Evolutionary conservation across 2,113 vertebrate genomes (phyloP).

Genomic region (Myiagra hebetior): DNA sequence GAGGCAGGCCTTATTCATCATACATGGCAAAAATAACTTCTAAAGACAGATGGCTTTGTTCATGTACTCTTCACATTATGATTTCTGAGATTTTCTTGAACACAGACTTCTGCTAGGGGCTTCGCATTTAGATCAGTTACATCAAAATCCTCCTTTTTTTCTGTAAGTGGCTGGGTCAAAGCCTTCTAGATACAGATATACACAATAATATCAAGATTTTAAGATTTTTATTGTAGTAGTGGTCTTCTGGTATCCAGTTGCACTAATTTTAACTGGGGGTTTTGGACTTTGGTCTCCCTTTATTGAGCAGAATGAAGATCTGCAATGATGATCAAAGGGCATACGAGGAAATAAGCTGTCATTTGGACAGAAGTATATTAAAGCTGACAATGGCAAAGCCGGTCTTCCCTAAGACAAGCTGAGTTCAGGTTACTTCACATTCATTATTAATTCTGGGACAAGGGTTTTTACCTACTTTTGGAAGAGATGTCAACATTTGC

Average conservation of each 20-base stretch:
- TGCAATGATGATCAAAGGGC: constrained; percentile 71
- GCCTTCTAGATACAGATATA: constrained; percentile 70
- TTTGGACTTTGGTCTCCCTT: constrained; percentile 48
- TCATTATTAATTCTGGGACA: constrained; percentile 53
- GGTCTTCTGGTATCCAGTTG: constrained; percentile 28
- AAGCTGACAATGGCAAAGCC: constrained; percentile 71
- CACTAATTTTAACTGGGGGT: neutral
- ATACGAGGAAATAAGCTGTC: constrained; percentile 71
- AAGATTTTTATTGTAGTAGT: constrained; percentile 20
- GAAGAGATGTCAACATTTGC: constrained; percentile 70
- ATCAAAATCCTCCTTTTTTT: constrained; percentile 57
- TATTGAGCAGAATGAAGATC: constrained; percentile 66
- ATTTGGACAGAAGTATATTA: constrained; percentile 69
- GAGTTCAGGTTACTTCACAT: constrained; percentile 76
- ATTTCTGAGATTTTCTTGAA: neutral
- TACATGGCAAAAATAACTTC: neutral
- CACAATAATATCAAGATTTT: constrained; percentile 33
- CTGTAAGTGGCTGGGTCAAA: constrained; percentile 66
- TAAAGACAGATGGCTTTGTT: constrained; percentile 40
- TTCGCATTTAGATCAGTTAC: constrained; percentile 66
- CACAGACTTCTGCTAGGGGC: neutral
- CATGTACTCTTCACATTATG: neutral
- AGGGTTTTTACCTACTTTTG: constrained; percentile 60
- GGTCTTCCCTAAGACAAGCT: constrained; percentile 69
- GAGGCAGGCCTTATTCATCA: neutral